A percentile compares a stretch with the other conserved stretches of the same genome.
Evolutionary conservation across 1,140 invertebrate genomes (phyloP).

Genomic region (Sycophila sp.): DNA sequence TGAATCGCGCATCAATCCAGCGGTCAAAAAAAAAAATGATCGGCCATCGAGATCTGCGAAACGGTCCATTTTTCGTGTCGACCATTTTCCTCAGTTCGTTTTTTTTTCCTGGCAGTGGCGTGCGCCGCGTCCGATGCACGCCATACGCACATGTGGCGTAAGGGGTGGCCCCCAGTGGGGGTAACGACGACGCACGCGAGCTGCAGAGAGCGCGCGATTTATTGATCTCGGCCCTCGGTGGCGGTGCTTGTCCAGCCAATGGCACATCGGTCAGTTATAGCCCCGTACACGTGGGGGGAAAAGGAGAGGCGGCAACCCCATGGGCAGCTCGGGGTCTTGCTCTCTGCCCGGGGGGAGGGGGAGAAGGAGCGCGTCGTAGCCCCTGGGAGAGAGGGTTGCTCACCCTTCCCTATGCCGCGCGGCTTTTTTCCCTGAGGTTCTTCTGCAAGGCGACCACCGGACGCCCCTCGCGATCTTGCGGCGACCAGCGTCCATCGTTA

Average conservation of each 20-base stretch:
- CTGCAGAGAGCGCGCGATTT: conserved; percentile 57
- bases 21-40: background rate
- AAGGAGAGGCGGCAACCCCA: conserved; percentile 46
- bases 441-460: background rate
- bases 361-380: background rate
- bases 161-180: too few relatives aligned
- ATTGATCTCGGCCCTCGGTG: conserved; percentile 55
- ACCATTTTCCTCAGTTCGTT: conserved; percentile 31
- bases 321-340: conserved; percentile 27
- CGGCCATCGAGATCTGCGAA: background rate
- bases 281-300: conserved; percentile 3
- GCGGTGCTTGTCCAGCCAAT: conserved; percentile 50
- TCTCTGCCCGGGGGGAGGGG: conserved; percentile 47
- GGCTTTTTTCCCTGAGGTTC: conserved; percentile 8
- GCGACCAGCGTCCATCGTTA: background rate
- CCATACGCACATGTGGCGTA: background rate
- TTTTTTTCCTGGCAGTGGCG: conserved; percentile 31
- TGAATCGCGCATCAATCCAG: too few relatives aligned
- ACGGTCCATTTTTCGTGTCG: conserved; percentile 15
- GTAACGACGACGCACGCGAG: too few relatives aligned
- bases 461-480: background rate
- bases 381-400: conserved; percentile 48
- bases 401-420: conserved; percentile 43
- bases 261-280: conserved; percentile 56
- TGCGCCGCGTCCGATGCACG: background rate